Conservation (phyloP, 2,113 vertebrate genomes). For the Neodontobutis hainanensis region DNA sequence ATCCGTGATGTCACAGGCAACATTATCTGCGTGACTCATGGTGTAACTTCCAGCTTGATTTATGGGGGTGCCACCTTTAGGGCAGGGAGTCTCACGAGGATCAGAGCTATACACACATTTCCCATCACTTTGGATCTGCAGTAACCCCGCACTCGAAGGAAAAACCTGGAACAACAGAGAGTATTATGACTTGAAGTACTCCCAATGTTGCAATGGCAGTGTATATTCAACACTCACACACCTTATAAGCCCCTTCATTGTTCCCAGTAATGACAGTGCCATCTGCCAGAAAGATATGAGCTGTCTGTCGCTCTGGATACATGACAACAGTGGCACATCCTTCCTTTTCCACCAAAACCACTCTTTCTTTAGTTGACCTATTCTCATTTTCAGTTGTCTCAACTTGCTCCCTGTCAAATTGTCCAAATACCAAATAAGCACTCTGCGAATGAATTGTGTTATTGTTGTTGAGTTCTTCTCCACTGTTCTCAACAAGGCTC, state of each 20-base stretch:
- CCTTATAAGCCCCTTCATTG: conserved; percentile 85
- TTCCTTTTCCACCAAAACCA: conserved; percentile 82
- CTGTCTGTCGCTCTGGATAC: conserved; percentile 80
- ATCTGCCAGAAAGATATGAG: conserved; percentile 83
- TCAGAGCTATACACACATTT: conserved; percentile 82
- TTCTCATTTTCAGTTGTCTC: conserved; percentile 4
- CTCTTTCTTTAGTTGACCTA: conserved; percentile 69
- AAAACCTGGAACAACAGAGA: conserved; percentile 55
- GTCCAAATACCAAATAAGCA: not conserved
- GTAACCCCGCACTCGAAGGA: conserved; percentile 76
- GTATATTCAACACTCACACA: conserved; percentile 55
- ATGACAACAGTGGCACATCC: conserved; percentile 83
- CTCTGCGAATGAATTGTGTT: too few species aligned
- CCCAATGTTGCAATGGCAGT: not conserved
- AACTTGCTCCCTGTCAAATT: not conserved
- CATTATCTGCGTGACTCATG: conserved; percentile 82
- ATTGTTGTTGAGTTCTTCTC: not conserved
- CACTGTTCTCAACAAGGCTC: conserved; percentile 6
- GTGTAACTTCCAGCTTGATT: conserved; percentile 79
- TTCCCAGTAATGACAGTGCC: conserved; percentile 85
- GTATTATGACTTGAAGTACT: not conserved
- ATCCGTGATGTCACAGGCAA: conserved; percentile 86
- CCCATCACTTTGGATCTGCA: conserved; percentile 83
- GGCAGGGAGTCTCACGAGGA: conserved; percentile 20
- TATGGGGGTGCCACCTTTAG: conserved; percentile 38